Conservation (phyloP, 2,888 invertebrate genomes). For the Meteorus cinctellus region DNA sequence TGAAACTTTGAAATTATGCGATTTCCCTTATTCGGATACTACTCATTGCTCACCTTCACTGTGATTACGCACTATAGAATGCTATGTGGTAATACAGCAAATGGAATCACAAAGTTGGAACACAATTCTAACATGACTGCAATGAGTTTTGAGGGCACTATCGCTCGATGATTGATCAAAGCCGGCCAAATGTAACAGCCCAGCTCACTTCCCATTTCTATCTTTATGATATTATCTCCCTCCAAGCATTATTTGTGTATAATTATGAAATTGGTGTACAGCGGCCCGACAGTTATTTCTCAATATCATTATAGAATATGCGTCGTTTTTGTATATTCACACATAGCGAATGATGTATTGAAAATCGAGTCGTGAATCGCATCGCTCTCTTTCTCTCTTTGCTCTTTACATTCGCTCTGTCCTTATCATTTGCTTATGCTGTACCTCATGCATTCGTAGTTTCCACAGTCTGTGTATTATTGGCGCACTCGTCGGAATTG, state of each 20-base stretch:
- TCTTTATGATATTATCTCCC: not conserved
- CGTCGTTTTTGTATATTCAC: not conserved
- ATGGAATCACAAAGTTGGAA: slow-evolving; percentile 39
- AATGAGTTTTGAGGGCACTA: slow-evolving; percentile 9
- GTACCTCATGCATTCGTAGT: slow-evolving; percentile 18
- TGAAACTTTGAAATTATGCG: slow-evolving; percentile 40
- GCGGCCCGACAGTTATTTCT: not conserved
- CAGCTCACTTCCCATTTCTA: slow-evolving; percentile 3
- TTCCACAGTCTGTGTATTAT: slow-evolving; percentile 38
- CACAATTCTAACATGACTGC: slow-evolving; percentile 19
- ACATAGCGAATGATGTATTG: not conserved
- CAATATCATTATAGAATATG: slow-evolving; percentile 10
- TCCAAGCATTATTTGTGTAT: slow-evolving; percentile 29
- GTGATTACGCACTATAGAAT: slow-evolving; percentile 27
- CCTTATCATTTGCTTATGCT: not conserved
- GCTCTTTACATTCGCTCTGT: not conserved
- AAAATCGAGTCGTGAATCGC: slow-evolving; percentile 10
- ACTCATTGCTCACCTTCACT: slow-evolving; percentile 18
- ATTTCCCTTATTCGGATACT: slow-evolving; percentile 32
- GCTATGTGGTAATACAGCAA: slow-evolving; percentile 27
- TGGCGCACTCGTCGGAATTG: slow-evolving; percentile 44
- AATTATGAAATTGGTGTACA: slow-evolving; percentile 32
- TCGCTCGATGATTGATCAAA: slow-evolving; percentile 38
- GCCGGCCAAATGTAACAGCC: slow-evolving; percentile 40
- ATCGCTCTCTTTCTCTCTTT: not conserved